Evolutionary conservation across 2,797 vertebrate species (phyloP), one percentile per base, ranked within the genome.

Genomic region (Pelobates cultripes): DNA sequence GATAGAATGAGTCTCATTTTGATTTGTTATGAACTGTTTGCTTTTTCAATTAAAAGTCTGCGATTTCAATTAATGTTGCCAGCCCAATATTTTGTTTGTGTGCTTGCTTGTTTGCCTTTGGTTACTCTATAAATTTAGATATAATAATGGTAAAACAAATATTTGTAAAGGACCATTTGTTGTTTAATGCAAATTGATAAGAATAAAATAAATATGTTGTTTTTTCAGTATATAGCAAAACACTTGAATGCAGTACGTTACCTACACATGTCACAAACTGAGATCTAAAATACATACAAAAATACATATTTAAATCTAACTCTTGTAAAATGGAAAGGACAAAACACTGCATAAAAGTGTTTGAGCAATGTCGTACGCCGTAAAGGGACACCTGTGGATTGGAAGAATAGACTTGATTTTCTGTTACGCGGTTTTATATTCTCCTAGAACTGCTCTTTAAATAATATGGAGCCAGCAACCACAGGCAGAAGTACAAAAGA

Each of bases 391-490:
- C 82, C 82, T 61, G 61, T 47, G 7, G 77, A 13, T 67, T 55
- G 41, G 60, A 84, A 84, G 77, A 84, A 84, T 80, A 67, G 82
- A 45, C 82, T 84, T 84, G 82, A 80, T 79, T 84, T 83, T 84
- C 67, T 80, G 57, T 75, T 42, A 72, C 77, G 76, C 60, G 66
- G 77, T 80, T 84, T 66, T 17, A 15, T 51, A 43, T 70, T 76
- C 68, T 84, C 67, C n/a, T 2, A 76, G 77, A 72, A 84, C 60
- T 43, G 4, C 57, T 84, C 72, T 71, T 84, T 75, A 79, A 83
- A 84, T 82, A 82, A 77, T 61, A 77, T 79, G 77, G 77, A 76
- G 61, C 70, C 60, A 78, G 77, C 78, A 70, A 79, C 73, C 73
- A 76, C 45, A 75, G 79, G 73, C 66, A 72, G 66, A 45, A 72